A percentile compares a stretch with the other conserved stretches of the same genome.
phyloP scores from a whole-genome alignment of 2,888 invertebrate species.

The Laspeyria flexula region DNA sequence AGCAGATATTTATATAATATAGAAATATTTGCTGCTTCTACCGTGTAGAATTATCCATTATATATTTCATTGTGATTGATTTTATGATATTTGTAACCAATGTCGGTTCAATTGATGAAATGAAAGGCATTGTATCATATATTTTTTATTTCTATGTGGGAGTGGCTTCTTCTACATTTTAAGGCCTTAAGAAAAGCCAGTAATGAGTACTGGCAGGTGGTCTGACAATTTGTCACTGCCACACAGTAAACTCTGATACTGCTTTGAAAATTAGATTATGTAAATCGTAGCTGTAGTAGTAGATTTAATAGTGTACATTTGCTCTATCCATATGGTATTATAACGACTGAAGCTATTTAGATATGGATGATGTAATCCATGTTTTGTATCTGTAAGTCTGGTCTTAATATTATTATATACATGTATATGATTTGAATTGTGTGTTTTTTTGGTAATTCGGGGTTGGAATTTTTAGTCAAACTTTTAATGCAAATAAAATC shows the following conservation, averaged over 20 bases:
- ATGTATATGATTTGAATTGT: background rate
- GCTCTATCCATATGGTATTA: background rate
- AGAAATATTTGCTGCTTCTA: too few relatives aligned
- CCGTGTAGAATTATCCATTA: background rate
- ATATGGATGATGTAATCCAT: constrained; percentile 49
- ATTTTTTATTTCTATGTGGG: background rate
- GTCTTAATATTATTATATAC: constrained; percentile 40
- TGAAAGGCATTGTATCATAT: background rate
- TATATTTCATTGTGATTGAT: background rate
- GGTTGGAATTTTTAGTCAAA: too few relatives aligned
- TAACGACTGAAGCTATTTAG: constrained; percentile 39
- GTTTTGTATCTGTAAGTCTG: constrained; percentile 41
- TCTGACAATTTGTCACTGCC: background rate
- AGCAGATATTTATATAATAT: too few relatives aligned
- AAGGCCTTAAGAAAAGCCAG: background rate
- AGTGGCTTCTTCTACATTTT: background rate
- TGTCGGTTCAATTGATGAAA: background rate
- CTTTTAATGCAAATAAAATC: too few relatives aligned
- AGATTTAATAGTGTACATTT: background rate
- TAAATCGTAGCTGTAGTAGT: background rate
- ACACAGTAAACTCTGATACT: background rate
- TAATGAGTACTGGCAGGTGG: background rate
- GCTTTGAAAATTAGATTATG: background rate
- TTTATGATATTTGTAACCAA: background rate
- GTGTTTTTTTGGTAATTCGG: too few relatives aligned